Base-by-base conservation (phyloP, 2,797 vertebrate genomes). In the Chromobotia macracanthus region DNA sequence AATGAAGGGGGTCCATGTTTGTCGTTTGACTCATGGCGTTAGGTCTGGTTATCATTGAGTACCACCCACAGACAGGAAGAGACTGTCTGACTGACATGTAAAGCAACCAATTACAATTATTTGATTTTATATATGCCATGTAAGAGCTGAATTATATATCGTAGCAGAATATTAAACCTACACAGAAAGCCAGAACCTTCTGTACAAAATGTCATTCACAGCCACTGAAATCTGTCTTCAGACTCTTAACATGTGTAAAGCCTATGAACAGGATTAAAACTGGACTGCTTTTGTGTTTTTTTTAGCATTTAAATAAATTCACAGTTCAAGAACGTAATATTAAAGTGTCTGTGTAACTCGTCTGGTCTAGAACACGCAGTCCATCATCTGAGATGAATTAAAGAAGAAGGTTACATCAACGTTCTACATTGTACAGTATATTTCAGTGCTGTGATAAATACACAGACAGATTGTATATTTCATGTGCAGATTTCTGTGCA, bases 371-470 rank as follows among this genome's bases (percentile, higher is more conserved):
- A 48, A 10, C 46, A 13, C 15, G 7, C 48, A 51, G 18, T 51
- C 3, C 2, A 53, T n/a, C 51, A 19, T 85, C 83, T 69, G 72
- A 84, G 75, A 89, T 89, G 81, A 74, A 85, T 87, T 90, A 86
- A 89, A 80, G 77, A 86, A 85, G 89, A 89, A 86, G 87, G 89
- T 87, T 85, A 86, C 88, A 89, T 87, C 88, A n/a, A 88, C 88
- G 83, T 91, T 91, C 86, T 89, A 87, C 78, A 90, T 90, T 85
- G 87, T 79, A 87, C 86, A 84, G 86, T 91, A n/a, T 91, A 88
- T 86, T 74, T 82, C 83, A 21, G 82, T 53, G 9, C 84, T 87
- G 79, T 89, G 91, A 89, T 86, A 85, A 89, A 93, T 89, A 92
- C 83, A 91, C 85, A 86, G 73, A 72, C 68, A 86, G 80, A 16